These are phyloP conservation scores for Oreocharis arfaki DNA, from an alignment of 2,113 vertebrate genomes.

Conservation along the genomic window DNA sequence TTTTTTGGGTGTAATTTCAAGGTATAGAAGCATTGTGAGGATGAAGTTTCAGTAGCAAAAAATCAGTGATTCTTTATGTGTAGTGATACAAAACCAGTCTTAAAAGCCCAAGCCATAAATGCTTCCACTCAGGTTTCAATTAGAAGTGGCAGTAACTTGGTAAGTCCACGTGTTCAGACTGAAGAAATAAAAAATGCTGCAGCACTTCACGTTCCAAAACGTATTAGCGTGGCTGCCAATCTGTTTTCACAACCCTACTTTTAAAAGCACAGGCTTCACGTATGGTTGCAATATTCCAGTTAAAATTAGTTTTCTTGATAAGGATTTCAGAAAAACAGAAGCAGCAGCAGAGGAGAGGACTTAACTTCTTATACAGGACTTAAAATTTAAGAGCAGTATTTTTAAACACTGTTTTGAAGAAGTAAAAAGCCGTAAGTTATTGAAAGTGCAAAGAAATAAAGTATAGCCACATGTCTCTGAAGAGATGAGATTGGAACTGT, in stretches of 20 bases:
- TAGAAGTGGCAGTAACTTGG: not conserved
- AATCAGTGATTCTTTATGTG: not conserved
- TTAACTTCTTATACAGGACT: not conserved
- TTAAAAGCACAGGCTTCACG: not conserved
- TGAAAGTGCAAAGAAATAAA: conserved; percentile 50
- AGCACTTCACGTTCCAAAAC: not conserved
- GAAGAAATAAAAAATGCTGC: conserved; percentile 10
- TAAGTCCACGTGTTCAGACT: not conserved
- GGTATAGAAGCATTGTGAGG: not conserved
- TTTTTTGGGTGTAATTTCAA: not conserved
- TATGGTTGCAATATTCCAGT: not conserved
- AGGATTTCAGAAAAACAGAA: conserved; percentile 6
- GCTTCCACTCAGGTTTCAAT: not conserved
- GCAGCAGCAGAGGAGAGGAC: not conserved
- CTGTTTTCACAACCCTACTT: conserved; percentile 11
- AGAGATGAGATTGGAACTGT: conserved; percentile 59
- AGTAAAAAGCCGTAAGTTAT: conserved; percentile 6
- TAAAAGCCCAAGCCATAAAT: not conserved
- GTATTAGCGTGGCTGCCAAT: not conserved
- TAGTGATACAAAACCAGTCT: not conserved
- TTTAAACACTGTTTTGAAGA: conserved; percentile 12
- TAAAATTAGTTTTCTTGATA: not conserved
- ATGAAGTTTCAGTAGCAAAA: not conserved
- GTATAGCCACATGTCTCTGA: conserved; percentile 43
- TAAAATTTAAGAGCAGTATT: conserved; percentile 30